These are phyloP conservation scores for Conomelus anceps DNA, from an alignment of 2,888 invertebrate genomes.

Conservation along the genomic window DNA sequence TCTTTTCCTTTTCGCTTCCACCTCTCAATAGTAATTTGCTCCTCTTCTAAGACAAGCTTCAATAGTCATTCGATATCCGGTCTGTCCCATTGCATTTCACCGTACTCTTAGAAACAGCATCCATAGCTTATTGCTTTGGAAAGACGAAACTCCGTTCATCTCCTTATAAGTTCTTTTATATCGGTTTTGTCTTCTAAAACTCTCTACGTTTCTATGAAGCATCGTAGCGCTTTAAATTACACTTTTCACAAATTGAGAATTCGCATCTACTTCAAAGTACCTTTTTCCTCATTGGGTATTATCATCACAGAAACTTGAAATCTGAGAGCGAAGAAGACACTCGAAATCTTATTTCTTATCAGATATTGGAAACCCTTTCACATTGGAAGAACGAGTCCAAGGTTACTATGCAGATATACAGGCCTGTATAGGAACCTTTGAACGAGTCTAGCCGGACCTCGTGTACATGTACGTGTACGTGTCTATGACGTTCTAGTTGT, in stretches of 20 bases:
- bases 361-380: no score
- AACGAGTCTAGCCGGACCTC: no score
- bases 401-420: no score
- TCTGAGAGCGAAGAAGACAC: no score
- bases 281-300: not conserved
- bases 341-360: no score
- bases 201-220: not conserved
- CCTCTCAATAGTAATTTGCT: not conserved
- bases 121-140: not conserved
- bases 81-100: not conserved
- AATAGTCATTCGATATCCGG: not conserved
- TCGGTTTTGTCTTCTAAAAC: not conserved
- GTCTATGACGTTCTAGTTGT: no score
- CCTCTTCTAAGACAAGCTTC: not conserved
- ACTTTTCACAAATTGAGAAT: not conserved
- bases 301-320: not conserved
- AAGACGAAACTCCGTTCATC: not conserved
- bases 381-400: no score
- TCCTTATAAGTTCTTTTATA: not conserved
- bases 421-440: no score
- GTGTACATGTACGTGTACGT: no score
- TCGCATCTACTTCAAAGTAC: not conserved
- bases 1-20: not conserved
- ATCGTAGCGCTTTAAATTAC: not conserved
- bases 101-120: not conserved